Evolutionary conservation across 2,113 vertebrate genomes (phyloP).

Genomic region (Pluvialis apricaria): DNA sequence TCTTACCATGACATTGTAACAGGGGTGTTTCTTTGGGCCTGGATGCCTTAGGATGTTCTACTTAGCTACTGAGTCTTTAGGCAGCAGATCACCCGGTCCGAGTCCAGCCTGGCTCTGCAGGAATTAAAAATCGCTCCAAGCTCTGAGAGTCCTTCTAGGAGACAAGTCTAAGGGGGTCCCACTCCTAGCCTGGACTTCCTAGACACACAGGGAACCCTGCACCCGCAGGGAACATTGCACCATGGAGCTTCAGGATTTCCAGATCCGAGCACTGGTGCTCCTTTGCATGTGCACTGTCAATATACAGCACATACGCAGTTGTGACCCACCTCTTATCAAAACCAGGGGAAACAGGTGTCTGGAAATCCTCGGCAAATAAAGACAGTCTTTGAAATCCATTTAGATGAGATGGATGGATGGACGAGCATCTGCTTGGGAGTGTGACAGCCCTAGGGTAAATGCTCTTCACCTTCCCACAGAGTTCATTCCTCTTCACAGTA

Average conservation of each 20-base stretch:
- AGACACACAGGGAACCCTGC: background rate
- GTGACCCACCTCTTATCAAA: background rate
- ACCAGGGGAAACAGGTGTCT: background rate
- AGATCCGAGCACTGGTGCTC: background rate
- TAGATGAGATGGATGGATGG: background rate
- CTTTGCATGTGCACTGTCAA: background rate
- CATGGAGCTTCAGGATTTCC: background rate
- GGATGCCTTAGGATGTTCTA: background rate
- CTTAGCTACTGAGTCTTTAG: background rate
- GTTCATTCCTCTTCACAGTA: background rate
- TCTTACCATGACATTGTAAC: background rate
- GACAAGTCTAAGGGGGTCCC: background rate
- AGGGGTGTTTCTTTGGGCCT: background rate
- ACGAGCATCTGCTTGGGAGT: background rate
- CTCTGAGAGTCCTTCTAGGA: background rate
- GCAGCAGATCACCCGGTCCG: accelerated
- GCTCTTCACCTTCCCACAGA: background rate
- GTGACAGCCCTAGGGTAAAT: background rate
- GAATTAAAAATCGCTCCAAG: background rate
- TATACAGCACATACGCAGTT: background rate
- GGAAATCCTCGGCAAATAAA: background rate
- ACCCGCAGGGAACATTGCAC: background rate
- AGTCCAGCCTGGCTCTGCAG: background rate
- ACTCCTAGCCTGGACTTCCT: background rate
- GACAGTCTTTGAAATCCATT: background rate